These are phyloP conservation scores for Mormyrus lacerda DNA, from an alignment of 2,113 vertebrate species.

Conservation along the genomic window DNA sequence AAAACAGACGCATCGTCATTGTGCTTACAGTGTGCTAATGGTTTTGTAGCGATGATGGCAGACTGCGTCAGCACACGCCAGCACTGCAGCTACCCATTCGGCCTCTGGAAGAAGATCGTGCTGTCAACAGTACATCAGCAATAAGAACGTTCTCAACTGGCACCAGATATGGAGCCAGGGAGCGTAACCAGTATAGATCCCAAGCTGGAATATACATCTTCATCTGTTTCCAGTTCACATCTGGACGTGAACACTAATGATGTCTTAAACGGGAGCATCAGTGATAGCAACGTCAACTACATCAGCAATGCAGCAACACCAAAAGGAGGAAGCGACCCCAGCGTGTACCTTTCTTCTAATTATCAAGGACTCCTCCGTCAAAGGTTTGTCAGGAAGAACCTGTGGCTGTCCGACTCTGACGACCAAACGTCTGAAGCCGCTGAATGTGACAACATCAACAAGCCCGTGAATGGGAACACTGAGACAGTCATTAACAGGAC, in stretches of 20 bases:
- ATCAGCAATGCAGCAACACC: conserved; percentile 51
- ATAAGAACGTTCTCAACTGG: conserved; percentile 42
- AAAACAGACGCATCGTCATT: conserved; percentile 5
- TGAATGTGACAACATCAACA: conserved; percentile 56
- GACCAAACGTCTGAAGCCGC: conserved; percentile 66
- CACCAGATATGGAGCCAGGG: conserved; percentile 63
- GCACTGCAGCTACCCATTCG: conserved; percentile 55
- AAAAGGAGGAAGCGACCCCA: conserved; percentile 58
- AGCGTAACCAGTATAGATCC: conserved; percentile 54
- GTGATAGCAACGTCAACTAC: conserved; percentile 51
- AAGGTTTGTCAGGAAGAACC: conserved; percentile 79
- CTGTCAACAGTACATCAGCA: conserved; percentile 41
- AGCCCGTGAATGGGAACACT: conserved; percentile 47
- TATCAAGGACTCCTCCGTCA: conserved; percentile 66
- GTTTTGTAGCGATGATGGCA: conserved; percentile 34
- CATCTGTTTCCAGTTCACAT: conserved; percentile 53
- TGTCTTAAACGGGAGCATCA: conserved; percentile 55
- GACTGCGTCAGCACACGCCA: conserved; percentile 61
- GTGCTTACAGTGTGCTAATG: conserved; percentile 26
- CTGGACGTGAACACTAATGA: conserved; percentile 57
- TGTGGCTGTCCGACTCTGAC: conserved; percentile 85
- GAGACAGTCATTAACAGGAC: conserved; percentile 51
- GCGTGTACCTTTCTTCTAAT: conserved; percentile 48
- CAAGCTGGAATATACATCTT: conserved; percentile 51
- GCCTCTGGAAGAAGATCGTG: conserved; percentile 50